Percentiles rank a stretch among this genome's conserved stretches.
phyloP scores from a whole-genome alignment of 1,140 invertebrate genomes.

The Drosophila lowei region DNA sequence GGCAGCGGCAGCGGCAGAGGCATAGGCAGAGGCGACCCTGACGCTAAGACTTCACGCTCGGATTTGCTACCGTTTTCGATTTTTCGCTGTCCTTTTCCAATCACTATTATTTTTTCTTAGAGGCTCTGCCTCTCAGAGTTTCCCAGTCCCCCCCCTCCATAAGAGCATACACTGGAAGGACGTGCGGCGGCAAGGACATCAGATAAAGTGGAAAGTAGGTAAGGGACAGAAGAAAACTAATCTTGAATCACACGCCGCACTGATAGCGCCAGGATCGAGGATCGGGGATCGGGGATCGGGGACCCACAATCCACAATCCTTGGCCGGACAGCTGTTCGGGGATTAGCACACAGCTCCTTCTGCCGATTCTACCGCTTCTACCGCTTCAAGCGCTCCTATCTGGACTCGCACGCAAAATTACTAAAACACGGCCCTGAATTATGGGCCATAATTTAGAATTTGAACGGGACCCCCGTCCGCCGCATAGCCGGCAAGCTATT shows the following conservation, averaged over 20 bases:
- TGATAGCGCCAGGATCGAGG: conserved; percentile 53
- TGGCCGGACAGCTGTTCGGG: conserved; percentile 63
- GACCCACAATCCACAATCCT: conserved; percentile 36
- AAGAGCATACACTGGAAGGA: conserved; percentile 6
- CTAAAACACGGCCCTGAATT: conserved; percentile 53
- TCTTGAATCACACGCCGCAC: conserved; percentile 60
- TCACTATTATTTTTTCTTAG: conserved; percentile 24
- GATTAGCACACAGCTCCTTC: conserved; percentile 38
- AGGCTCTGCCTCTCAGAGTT: no score
- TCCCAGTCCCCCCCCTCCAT: conserved; percentile 13
- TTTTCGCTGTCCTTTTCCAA: conserved; percentile 14
- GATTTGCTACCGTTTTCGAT: conserved; percentile 65
- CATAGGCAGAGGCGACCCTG: conserved; percentile 11
- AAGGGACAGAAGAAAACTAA: conserved; percentile 41
- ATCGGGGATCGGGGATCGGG: neutral
- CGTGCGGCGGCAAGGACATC: conserved; percentile 60
- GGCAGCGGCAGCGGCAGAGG: no score
- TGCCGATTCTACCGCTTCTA: conserved; percentile 13
- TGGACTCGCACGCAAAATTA: conserved; percentile 37
- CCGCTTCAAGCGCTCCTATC: conserved; percentile 9
- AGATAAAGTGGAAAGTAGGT: conserved; percentile 56
- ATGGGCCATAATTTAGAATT: conserved; percentile 65
- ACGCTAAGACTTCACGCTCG: conserved; percentile 58
- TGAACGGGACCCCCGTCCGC: conserved; percentile 17
- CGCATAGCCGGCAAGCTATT: neutral